Base-by-base conservation (phyloP, 2,888 invertebrate genomes). In the Hermaeophaga mercurialis region DNA sequence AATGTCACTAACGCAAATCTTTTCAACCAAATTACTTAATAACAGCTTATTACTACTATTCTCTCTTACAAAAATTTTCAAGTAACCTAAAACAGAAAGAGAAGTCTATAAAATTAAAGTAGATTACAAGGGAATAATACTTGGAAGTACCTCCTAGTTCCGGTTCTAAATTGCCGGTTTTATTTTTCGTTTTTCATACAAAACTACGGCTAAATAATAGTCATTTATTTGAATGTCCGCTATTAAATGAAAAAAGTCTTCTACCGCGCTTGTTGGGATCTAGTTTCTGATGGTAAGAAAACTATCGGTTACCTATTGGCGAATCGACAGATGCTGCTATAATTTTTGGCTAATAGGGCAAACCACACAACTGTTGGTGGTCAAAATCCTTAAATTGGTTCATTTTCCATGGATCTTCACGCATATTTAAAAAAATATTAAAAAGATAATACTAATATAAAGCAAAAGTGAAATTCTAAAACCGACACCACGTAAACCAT, bases 121-220 rank as follows among this genome's bases (percentile, higher is more conserved):
- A 33, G 47, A 57, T 54, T 57, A 57, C 14, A 54, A 48, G 53
- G 39, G 58, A 54, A 58, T 54, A 54, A 56, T 56, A 56, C 58
- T 48, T 54, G 54, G 56, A 61, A 59, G 66, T 58, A 58, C 70
- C 72, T 70, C 75, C 73, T 66, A 69, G 72, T 75, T 75, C 73
- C 75, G 75, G 72, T 66, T 58, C 65, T 64, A 71, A 74, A 74
- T 73, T 72, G 68, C 64, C 56, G 72, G 74, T 74, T 73, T 73
- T 73, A 72, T 68, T 73, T 73, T 73, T 73, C 73, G 69, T 70
- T 69, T 70, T 67, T 62, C 65, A 61, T 64, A 63, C 65, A 63
- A 67, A 69, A 69, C 61, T 41, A 43, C 47, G 28, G 33, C 62
- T 58, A 69, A 73, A 73, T 73, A 72, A 73, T 67, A 73, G 73